Evolutionary conservation across 92 coral and sea anemone genomes (phyloP).

Genomic region (Parazoanthus atlanticus): DNA sequence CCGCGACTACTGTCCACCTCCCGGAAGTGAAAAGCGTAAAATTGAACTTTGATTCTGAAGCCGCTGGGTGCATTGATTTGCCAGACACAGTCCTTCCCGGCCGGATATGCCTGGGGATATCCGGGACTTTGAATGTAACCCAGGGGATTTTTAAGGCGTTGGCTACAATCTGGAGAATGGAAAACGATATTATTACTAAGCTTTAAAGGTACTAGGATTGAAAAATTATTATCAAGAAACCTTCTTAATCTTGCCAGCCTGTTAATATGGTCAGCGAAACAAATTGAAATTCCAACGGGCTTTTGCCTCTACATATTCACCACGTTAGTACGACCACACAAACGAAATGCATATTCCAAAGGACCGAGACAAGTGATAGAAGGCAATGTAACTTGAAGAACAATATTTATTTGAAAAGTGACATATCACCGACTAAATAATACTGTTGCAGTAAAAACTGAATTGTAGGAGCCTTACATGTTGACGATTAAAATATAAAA

Average conservation of each 20-base stretch:
- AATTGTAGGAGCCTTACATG: too few relatives aligned
- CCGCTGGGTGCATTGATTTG: constrained; percentile 74
- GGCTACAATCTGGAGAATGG: constrained; percentile 62
- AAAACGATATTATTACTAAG: neutral
- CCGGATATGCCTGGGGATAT: constrained; percentile 60
- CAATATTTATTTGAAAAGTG: too few relatives aligned
- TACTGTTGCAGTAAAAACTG: too few relatives aligned
- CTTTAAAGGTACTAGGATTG: neutral
- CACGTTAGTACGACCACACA: too few relatives aligned
- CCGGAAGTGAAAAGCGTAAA: constrained; percentile 63
- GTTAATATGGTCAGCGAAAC: too few relatives aligned
- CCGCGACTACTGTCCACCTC: constrained; percentile 67
- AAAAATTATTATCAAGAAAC: too few relatives aligned
- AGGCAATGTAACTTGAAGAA: too few relatives aligned
- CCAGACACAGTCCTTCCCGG: constrained; percentile 77
- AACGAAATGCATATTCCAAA: too few relatives aligned
- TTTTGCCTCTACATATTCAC: too few relatives aligned
- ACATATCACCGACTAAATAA: neutral
- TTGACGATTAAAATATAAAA: neutral
- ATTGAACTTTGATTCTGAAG: constrained; percentile 68
- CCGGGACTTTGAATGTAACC: constrained; percentile 64
- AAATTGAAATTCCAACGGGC: too few relatives aligned
- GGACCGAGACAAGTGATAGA: too few relatives aligned
- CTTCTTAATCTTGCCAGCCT: too few relatives aligned
- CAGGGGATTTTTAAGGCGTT: constrained; percentile 38